Evolutionary conservation across 1,140 invertebrate genomes (phyloP), one percentile per base, ranked within the genome.

Genomic region (Dermatophagoides farinae): DNA sequence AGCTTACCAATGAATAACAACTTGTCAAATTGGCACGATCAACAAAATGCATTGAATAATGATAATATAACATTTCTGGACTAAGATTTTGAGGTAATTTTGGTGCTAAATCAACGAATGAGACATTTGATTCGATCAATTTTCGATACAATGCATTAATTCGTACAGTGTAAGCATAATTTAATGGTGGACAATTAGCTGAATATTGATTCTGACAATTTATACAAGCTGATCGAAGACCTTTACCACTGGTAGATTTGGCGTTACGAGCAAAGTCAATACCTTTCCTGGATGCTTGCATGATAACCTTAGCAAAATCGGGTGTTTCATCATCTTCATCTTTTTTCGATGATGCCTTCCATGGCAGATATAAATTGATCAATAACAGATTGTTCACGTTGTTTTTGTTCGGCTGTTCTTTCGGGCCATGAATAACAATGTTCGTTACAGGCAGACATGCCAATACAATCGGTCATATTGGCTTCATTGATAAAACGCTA

Each of bases 11-110:
- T n/a, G 58, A 43, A 37, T 60, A 60, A 25, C 58, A 60, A 23
- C 11, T 60, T 20, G 44, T 60, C 20, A 60, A 16, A 23, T 60
- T 60, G 16, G 58, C 58, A 16, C 47, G 44, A 31, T 60, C 58
- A 1, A 60, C n/a, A 23, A 60, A 60, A n/a, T 25, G 41, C 58
- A 60, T 60, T 44, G 58, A 60, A 23, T 60, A 47, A 20, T 60
- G 58, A 23, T 47, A 60, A 39, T 60, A 60, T 20, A 49, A 16
- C 41, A 60, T 37, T 16, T 60, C 58, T n/a, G 23, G 16, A 49
- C 31, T 46, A 12, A 60, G 31, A 22, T 60, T 50, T 10, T 23
- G 18, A 25, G 47, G 16, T 16, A 12, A 12, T 37, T 18, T 16
- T 31, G 39, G 39, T 14, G 43, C 22, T 37, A 20, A 8, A 14